These are phyloP conservation scores for Pharmacophagus antenor DNA, from an alignment of 2,888 invertebrate species.

Conservation along the genomic window DNA sequence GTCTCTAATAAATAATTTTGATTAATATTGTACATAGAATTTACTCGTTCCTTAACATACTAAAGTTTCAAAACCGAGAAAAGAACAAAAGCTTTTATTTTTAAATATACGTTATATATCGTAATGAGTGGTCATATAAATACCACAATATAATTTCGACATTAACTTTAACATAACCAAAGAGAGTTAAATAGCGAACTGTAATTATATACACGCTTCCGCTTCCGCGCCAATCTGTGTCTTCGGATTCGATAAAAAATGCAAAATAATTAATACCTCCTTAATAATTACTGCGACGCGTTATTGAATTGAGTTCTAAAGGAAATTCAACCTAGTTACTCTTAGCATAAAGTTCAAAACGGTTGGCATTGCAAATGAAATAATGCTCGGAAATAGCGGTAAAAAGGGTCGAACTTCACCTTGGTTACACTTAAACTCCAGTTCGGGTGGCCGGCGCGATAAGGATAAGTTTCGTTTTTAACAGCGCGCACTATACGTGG, in stretches of 20 bases:
- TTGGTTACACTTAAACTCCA: not conserved
- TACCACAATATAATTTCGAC: not conserved
- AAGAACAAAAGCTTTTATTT: too few species aligned
- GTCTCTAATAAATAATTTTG: too few species aligned
- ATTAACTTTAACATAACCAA: not conserved
- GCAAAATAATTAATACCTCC: conserved; percentile 19
- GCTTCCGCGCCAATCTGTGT: conserved; percentile 19
- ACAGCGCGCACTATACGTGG: not conserved
- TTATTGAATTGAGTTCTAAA: not conserved
- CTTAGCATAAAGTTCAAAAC: conserved; percentile 5
- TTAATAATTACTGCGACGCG: conserved; percentile 7
- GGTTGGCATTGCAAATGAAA: not conserved
- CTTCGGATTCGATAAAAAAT: conserved; percentile 9
- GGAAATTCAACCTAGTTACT: not conserved
- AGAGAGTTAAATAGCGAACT: conserved; percentile 2
- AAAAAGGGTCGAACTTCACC: conserved; percentile 10
- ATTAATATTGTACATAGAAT: too few species aligned
- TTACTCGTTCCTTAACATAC: too few species aligned
- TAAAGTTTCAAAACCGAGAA: too few species aligned
- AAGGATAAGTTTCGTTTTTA: conserved; percentile 10
- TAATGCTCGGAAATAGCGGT: not conserved
- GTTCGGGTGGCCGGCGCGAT: conserved; percentile 17
- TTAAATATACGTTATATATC: too few species aligned
- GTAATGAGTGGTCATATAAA: not conserved
- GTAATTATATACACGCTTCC: conserved; percentile 12